A percentile compares a stretch with the other conserved stretches of the same genome.
These are phyloP conservation scores for Maconellicoccus hirsutus DNA, from an alignment of 1,140 invertebrate genomes.

Conservation along the genomic window DNA sequence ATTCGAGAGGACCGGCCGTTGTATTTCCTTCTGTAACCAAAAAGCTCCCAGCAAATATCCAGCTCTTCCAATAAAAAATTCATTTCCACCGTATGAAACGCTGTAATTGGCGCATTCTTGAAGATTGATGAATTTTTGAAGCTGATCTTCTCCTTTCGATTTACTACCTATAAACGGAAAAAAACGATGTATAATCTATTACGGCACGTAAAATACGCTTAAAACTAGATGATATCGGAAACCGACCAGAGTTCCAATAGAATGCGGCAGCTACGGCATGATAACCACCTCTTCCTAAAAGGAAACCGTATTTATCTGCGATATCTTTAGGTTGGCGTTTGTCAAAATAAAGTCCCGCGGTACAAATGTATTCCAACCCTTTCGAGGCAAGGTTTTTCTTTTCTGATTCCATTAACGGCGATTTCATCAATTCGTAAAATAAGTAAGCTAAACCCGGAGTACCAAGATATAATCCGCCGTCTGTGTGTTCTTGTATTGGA, in stretches of 20 bases:
- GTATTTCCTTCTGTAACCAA: constrained; percentile 51
- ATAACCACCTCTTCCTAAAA: constrained; percentile 26
- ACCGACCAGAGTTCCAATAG: constrained; percentile 13
- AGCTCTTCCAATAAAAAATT: constrained; percentile 68
- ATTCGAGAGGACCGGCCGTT: constrained; percentile 40
- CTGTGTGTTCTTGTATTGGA: constrained; percentile 30
- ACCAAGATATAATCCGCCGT: constrained; percentile 44
- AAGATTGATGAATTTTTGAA: background rate
- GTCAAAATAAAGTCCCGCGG: constrained; percentile 30
- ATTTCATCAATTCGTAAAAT: constrained; percentile 42
- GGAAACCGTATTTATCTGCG: constrained; percentile 21
- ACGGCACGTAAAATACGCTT: background rate
- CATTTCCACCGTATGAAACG: constrained; percentile 53
- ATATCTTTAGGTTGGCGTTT: background rate
- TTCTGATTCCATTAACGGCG: constrained; percentile 35
- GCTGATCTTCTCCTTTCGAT: background rate
- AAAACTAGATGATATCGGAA: background rate
- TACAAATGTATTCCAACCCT: constrained; percentile 38
- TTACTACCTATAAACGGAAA: background rate
- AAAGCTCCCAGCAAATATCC: constrained; percentile 65
- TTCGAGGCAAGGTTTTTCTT: constrained; percentile 35
- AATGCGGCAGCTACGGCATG: constrained; percentile 26
- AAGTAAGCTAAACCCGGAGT: constrained; percentile 42
- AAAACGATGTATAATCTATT: background rate
- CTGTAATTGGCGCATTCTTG: background rate